These are phyloP conservation scores for Corythornis madagascariensis DNA, from an alignment of 2,113 vertebrate genomes.

Conservation along the genomic window DNA sequence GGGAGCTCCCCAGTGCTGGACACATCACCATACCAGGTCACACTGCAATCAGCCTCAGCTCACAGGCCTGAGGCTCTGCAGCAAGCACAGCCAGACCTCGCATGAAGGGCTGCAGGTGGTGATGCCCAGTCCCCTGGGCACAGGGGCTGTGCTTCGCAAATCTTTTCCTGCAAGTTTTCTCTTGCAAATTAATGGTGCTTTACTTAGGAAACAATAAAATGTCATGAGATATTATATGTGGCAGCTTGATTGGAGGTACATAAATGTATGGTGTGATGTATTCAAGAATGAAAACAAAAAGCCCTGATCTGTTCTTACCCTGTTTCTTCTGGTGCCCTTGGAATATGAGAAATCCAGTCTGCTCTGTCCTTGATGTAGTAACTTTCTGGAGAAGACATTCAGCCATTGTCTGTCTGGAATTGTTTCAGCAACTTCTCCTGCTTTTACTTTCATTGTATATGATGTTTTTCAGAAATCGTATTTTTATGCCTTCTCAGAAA, in stretches of 20 bases:
- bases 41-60: too few species aligned
- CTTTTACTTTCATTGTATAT: background rate
- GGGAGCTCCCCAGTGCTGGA: background rate
- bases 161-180: slow-evolving; percentile 20
- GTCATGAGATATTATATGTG: background rate
- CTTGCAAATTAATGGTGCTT: slow-evolving; percentile 30
- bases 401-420: background rate
- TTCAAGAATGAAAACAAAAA: background rate
- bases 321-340: background rate
- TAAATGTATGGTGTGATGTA: background rate
- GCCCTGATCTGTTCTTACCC: background rate
- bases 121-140: background rate
- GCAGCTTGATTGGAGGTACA: background rate
- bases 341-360: background rate
- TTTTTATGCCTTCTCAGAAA: background rate
- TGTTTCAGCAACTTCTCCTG: background rate
- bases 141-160: background rate
- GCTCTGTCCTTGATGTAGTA: background rate
- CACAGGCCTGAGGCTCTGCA: background rate
- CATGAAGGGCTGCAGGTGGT: background rate
- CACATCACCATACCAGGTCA: background rate
- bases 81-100: background rate
- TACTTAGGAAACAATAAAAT: background rate
- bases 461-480: background rate
- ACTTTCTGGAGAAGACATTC: background rate